Conservation (phyloP, 2,888 invertebrate species). For the Sesamia inferens region DNA sequence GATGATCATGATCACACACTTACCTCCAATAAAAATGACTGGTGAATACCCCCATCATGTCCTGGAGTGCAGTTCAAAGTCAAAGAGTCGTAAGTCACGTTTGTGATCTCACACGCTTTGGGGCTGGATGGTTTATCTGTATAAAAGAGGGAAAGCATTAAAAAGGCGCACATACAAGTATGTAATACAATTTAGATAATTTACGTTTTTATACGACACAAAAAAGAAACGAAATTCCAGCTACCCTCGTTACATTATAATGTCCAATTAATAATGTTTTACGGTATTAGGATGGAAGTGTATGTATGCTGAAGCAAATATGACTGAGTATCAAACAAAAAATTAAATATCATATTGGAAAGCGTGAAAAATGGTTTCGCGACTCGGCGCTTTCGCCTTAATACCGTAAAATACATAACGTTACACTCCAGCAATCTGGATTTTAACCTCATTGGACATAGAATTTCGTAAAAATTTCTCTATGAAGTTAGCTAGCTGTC, state of each 20-base stretch:
- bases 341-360: too few species aligned
- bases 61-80: slow-evolving; percentile 92
- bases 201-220: not conserved
- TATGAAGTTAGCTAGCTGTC: too few species aligned
- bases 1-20: slow-evolving; percentile 55
- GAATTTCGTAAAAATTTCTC: too few species aligned
- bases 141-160: not conserved
- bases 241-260: not conserved
- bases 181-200: not conserved
- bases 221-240: too few species aligned
- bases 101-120: slow-evolving; percentile 92
- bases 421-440: not conserved
- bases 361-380: too few species aligned
- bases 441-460: too few species aligned
- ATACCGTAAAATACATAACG: not conserved
- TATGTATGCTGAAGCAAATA: too few species aligned
- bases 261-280: too few species aligned
- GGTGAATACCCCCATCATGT: slow-evolving; percentile 92
- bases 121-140: slow-evolving; percentile 92
- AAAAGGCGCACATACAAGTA: not conserved
- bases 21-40: slow-evolving; percentile 91
- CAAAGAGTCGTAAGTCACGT: slow-evolving; percentile 92
- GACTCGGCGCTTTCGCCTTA: not conserved
- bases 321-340: too few species aligned
- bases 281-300: too few species aligned